These are phyloP conservation scores for Vanacampus margaritifer DNA, from an alignment of 2,113 vertebrate genomes.

Conservation along the genomic window DNA sequence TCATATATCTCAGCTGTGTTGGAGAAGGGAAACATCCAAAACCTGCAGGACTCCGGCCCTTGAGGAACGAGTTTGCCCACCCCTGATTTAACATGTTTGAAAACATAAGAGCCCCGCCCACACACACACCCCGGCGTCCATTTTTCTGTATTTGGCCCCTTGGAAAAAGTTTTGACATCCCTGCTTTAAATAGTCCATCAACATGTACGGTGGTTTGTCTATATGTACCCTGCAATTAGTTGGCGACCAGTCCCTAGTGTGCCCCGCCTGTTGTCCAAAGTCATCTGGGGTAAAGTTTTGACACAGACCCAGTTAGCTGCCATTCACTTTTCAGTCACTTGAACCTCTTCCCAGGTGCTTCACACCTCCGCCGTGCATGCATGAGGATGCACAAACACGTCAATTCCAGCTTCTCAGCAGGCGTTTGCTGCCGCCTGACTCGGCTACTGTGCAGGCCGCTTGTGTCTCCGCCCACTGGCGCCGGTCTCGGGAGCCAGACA, in stretches of 20 bases:
- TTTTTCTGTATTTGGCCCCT: no score
- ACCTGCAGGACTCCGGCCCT: no score
- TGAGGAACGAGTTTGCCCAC: no score
- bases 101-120: no score
- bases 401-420: constrained; percentile 27
- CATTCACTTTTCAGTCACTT: neutral
- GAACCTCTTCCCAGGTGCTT: neutral
- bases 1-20: no score
- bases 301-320: neutral
- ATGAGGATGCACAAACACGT: constrained; percentile 25
- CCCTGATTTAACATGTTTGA: no score
- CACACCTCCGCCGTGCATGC: constrained; percentile 1
- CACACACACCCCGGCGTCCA: no score
- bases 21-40: no score
- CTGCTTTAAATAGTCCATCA: no score
- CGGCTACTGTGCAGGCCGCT: constrained; percentile 42
- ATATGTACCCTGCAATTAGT: no score
- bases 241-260: neutral
- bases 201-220: no score
- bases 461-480: constrained; percentile 47
- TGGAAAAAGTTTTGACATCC: no score
- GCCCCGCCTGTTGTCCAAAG: neutral
- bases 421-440: constrained; percentile 36
- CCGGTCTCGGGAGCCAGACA: constrained; percentile 48
- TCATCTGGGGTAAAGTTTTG: neutral